Percentiles rank a stretch among this genome's conserved stretches.
phyloP scores from a whole-genome alignment of 2,797 vertebrate species.

The Avahi laniger region DNA sequence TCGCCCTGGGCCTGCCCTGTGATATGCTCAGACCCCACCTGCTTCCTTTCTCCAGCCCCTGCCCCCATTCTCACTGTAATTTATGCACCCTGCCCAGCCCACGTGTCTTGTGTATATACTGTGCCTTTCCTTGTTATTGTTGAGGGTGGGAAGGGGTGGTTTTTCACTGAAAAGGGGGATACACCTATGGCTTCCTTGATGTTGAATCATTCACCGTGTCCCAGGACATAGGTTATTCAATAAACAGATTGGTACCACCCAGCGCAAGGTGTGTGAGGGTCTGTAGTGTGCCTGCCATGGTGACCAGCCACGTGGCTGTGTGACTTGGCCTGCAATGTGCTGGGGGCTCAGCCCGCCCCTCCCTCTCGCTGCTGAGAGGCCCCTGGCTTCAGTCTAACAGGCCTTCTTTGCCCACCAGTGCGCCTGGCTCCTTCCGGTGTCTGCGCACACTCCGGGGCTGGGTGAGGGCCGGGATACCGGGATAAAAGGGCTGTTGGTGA shows the following conservation, averaged over 20 bases:
- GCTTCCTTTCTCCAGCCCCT: neutral
- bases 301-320: neutral
- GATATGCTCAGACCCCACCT: neutral
- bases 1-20: neutral
- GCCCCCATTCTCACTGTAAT: slow-evolving; percentile 32
- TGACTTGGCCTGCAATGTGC: neutral
- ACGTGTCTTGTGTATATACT: slow-evolving; percentile 76
- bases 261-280: slow-evolving; percentile 46
- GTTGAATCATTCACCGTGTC: slow-evolving; percentile 44
- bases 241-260: slow-evolving; percentile 72
- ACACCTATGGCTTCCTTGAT: slow-evolving; percentile 33
- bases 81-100: slow-evolving; percentile 46
- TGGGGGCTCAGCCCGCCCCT: neutral
- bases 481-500: neutral
- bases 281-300: neutral
- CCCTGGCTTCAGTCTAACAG: neutral
- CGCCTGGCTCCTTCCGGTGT: neutral
- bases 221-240: slow-evolving; percentile 60
- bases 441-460: neutral
- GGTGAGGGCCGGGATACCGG: neutral
- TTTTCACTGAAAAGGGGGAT: slow-evolving; percentile 57
- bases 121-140: slow-evolving; percentile 77
- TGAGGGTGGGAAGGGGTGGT: slow-evolving; percentile 50
- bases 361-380: neutral
- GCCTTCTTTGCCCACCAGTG: neutral